Base-by-base conservation (phyloP, 2,888 invertebrate species). In the Drosophila subquinaria region DNA sequence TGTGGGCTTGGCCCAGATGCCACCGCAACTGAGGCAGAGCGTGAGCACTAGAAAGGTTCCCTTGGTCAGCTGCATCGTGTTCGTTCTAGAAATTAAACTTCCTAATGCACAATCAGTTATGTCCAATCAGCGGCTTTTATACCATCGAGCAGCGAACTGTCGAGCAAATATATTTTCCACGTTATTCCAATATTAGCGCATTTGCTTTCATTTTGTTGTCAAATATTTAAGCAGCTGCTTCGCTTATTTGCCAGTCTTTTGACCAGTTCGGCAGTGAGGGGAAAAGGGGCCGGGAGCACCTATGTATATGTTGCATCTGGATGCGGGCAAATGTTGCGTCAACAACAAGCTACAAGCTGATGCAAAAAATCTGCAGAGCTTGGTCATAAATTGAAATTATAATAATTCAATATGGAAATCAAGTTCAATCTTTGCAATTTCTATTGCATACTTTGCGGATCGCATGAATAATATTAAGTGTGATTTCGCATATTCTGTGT, bases 221-320 rank as follows among this genome's bases (percentile, higher is more conserved):
- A 71, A 78, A 76, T 73, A 78, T 78, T 78, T 79, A 57, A 69
- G 40, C 76, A 78, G 76, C 66, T 73, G 78, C 27, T 13, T n/a
- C 2, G 33, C 15, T 13, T 55, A 42, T 40, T 48, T 40, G 33
- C 57, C 15, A 2, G 43, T 4, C 3, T 27, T 52, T 51, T 51
- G 33, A 51, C 40, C 42, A 42, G 20, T 11, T 59, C 30, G 15
- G 17, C 0, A 27, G 11, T 1, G 13, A 3, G 1, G 1, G 30
- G 5, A 30, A 9, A 13, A 4, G 6, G 20, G 47, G 9, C n/a
- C 13, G n/a, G 23, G 5, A 13, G 15, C 11, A 4, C 0, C 8
- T 20, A 20, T n/a, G n/a, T n/a, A n/a, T 43, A 20, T 17, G 43
- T n/a, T 62, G 43, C 35, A 61, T 42, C 35, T 36, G 38, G 10